Evolutionary conservation across 2,113 vertebrate species (phyloP), one percentile per base, ranked within the genome.

Genomic region (Pseudopipra pipra): DNA sequence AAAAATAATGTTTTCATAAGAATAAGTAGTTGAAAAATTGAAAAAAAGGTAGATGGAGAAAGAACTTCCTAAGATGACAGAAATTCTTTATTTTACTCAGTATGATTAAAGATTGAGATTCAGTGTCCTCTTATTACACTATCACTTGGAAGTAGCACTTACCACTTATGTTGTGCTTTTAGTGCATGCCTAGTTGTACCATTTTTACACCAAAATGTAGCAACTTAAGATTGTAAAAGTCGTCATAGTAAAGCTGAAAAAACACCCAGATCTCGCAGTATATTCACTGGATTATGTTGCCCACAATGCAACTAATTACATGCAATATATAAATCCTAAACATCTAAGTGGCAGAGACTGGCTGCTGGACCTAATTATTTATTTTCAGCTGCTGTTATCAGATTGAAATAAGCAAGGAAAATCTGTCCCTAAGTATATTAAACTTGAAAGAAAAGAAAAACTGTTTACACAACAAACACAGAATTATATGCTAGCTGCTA

Each of bases 101-200:
- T 49, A 47, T 21, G 10, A 33, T 43, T 70, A 46, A 55, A 51
- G 44, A n/a, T 2, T 63, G 14, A 31, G 15, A 63, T 11, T 24
- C n/a, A 18, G 8, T 14, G 24, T 88, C 25, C 10, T 54, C 23
- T 78, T 54, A 73, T 33, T 39, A 52, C 7, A 76, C 35, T 39
- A 9, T 4, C 33, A 76, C 70, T 76, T 72, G 35, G 22, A 68
- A 59, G 63, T 4, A 66, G 41, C 14, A 67, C 11, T 83, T 62
- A 31, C 12, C 0, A 3, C 37, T 91, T 37, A 12, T 3, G 37
- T 14, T 41, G 35, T 35, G 41, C 21, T 61, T 74, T 14, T 6
- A 62, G 12, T 16, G 20, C 20, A 68, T 1, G 2, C 0, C 1
- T 8, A 2, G 23, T 24, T 67, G 11, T 56, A 33, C 12, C 37